Conservation (phyloP, 1,140 invertebrate species). For the Thalassaphorura encarpata region DNA sequence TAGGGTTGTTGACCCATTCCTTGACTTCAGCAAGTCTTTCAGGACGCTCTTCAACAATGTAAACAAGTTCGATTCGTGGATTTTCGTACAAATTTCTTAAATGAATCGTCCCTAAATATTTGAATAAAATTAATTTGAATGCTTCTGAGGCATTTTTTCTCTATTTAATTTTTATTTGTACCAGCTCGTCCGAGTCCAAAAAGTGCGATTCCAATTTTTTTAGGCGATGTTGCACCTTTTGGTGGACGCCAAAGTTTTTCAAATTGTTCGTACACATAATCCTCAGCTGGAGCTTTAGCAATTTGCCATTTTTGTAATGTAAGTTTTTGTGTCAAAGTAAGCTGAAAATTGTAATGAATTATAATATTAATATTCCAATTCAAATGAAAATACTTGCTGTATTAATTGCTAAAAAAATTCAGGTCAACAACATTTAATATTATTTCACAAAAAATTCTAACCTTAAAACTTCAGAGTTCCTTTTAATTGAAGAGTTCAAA, state of each 20-base stretch:
- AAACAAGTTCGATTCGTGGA: conserved; percentile 46
- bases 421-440: no score
- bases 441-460: no score
- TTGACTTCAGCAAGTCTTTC: conserved; percentile 41
- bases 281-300: no score
- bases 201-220: conserved; percentile 40
- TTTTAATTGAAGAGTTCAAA: no score
- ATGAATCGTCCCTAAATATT: conserved; percentile 46
- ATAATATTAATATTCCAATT: no score
- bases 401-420: no score
- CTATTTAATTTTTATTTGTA: not conserved
- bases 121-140: not conserved
- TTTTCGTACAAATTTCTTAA: conserved; percentile 45
- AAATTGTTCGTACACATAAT: conserved; percentile 17
- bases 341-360: no score
- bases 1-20: conserved; percentile 45
- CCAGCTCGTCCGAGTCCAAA: conserved; percentile 52
- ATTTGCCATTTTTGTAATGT: not conserved
- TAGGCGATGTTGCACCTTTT: not conserved
- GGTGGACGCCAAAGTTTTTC: conserved; percentile 4
- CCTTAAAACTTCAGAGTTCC: no score
- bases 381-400: no score
- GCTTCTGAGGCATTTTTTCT: conserved; percentile 21
- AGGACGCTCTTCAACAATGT: conserved; percentile 48
- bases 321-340: not conserved